Percentiles rank a stretch among this genome's conserved stretches.
Conservation (phyloP, 2,113 vertebrate genomes). For the Tachysurus fulvidraco region DNA sequence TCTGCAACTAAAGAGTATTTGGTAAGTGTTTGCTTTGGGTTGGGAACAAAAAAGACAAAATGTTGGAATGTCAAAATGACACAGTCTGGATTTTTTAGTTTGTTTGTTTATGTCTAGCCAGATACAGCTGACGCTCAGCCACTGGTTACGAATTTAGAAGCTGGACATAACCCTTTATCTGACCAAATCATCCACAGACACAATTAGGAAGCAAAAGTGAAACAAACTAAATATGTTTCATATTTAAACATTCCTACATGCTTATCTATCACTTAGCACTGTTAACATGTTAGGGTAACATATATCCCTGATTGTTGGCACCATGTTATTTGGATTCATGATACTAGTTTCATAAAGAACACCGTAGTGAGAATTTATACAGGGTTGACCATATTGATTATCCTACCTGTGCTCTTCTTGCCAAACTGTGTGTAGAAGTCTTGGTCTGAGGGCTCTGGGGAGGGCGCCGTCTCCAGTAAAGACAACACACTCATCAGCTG, state of each 20-base stretch:
- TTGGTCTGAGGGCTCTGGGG: conserved; percentile 88
- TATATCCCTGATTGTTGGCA: neutral
- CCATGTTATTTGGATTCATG: neutral
- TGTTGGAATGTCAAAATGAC: no score
- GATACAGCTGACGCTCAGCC: neutral
- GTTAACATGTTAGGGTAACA: no score
- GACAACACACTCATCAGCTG: conserved; percentile 93
- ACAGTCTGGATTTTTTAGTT: no score
- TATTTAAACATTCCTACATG: neutral
- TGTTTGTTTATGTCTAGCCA: neutral
- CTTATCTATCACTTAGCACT: neutral
- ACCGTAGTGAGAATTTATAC: neutral
- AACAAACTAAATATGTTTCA: neutral
- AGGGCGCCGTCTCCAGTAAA: conserved; percentile 83
- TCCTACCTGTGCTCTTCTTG: conserved; percentile 83
- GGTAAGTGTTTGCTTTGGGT: no score
- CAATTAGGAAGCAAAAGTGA: neutral
- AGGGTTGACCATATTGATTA: neutral
- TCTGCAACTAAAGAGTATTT: neutral
- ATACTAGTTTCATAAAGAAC: neutral
- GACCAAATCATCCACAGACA: neutral
- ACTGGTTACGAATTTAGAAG: neutral
- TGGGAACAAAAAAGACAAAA: neutral
- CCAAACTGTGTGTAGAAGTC: conserved; percentile 98
- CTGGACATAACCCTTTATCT: neutral